Conservation (phyloP, 2,113 vertebrate genomes). For the Apistogramma diplotaenia region DNA sequence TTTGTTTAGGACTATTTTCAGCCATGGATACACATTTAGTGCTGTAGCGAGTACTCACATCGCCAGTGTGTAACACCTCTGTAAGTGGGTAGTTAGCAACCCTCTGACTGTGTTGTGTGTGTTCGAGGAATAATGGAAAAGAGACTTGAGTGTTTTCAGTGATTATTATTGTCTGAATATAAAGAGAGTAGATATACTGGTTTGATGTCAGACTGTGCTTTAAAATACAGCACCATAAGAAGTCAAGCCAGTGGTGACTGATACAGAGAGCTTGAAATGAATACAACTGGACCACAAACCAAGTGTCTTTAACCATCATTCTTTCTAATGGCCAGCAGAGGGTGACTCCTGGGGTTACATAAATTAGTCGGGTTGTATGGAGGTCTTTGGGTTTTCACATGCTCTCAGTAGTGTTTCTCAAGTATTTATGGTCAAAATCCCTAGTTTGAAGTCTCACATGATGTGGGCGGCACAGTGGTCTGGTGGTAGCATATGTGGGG, state of each 20-base stretch:
- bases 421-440: not conserved
- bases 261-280: not conserved
- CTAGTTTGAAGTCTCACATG: not conserved
- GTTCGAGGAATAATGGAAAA: not conserved
- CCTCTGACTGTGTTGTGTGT: not conserved
- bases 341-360: not conserved
- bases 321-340: not conserved
- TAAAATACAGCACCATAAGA: not conserved
- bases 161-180: not conserved
- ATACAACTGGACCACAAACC: not conserved
- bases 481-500: no score
- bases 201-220: not conserved
- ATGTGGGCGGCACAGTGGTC: no score
- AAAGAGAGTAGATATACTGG: not conserved
- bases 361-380: not conserved
- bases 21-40: not conserved
- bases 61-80: not conserved
- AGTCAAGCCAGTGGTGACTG: not conserved
- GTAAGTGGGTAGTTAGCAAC: not conserved
- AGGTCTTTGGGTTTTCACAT: not conserved
- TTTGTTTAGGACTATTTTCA: not conserved
- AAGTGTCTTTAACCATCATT: not conserved
- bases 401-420: not conserved
- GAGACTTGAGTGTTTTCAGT: not conserved
- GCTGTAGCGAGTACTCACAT: not conserved